These are phyloP conservation scores for Perdita meconis DNA, from an alignment of 2,888 invertebrate species.

Conservation along the genomic window DNA sequence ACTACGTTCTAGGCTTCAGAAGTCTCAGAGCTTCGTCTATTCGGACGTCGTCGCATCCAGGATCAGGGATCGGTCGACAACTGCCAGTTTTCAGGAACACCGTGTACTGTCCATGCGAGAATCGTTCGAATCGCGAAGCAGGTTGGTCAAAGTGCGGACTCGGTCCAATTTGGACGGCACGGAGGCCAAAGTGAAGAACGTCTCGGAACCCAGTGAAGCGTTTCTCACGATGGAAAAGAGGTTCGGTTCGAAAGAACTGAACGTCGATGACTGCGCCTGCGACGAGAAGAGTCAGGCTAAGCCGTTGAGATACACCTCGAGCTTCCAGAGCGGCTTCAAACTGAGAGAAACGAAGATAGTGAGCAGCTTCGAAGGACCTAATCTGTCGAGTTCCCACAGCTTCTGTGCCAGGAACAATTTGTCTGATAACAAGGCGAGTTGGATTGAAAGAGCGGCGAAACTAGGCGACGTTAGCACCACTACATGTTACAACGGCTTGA, in stretches of 20 bases:
- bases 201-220: constrained; percentile 62
- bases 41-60: background rate
- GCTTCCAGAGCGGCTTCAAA: constrained; percentile 67
- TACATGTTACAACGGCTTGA: constrained; percentile 62
- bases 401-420: constrained; percentile 49
- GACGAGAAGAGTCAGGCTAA: constrained; percentile 64
- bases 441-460: constrained; percentile 41
- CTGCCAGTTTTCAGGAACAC: background rate
- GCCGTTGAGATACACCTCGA: constrained; percentile 71
- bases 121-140: constrained; percentile 1
- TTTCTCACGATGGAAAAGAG: constrained; percentile 59
- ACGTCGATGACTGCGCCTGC: constrained; percentile 70
- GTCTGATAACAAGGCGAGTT: background rate
- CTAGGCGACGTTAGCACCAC: constrained; percentile 69
- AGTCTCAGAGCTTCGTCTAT: constrained; percentile 50
- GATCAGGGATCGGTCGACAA: background rate
- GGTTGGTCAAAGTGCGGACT: constrained; percentile 63
- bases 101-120: background rate
- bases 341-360: constrained; percentile 65
- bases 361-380: constrained; percentile 55
- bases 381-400: constrained; percentile 63
- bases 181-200: constrained; percentile 49
- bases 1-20: constrained; percentile 15
- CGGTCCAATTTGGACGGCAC: constrained; percentile 28
- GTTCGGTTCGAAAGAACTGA: constrained; percentile 53